Evolutionary conservation across 2,113 vertebrate genomes (phyloP).

Genomic region (Zeus faber): DNA sequence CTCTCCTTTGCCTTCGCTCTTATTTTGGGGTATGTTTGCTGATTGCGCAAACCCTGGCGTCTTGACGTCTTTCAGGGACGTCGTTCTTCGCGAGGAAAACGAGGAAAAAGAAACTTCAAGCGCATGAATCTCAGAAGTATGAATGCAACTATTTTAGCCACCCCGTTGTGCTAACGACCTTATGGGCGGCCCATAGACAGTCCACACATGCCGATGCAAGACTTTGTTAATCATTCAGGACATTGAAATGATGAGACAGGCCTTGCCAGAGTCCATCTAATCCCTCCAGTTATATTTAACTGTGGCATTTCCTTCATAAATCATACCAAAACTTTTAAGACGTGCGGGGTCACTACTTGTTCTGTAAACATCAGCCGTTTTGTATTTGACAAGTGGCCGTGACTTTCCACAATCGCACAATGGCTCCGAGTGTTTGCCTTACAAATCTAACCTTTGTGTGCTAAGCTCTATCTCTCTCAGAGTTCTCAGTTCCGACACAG

Average conservation of each 20-base stretch:
- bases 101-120: constrained; percentile 47
- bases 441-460: constrained; percentile 70
- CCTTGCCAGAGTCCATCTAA: constrained; percentile 36
- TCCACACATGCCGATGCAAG: constrained; percentile 49
- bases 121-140: constrained; percentile 26
- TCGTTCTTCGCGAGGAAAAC: neutral
- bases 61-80: constrained; percentile 27
- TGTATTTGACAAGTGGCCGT: constrained; percentile 68
- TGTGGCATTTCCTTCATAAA: constrained; percentile 55
- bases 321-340: constrained; percentile 56
- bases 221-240: constrained; percentile 41
- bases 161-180: constrained; percentile 14
- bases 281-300: constrained; percentile 48
- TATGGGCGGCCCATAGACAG: constrained; percentile 10
- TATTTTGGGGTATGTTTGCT: constrained; percentile 44
- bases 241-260: constrained; percentile 56
- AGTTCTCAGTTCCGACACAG: constrained; percentile 57
- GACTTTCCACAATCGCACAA: constrained; percentile 67
- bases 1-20: constrained; percentile 29
- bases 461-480: constrained; percentile 62
- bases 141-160: constrained; percentile 42
- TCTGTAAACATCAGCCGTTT: constrained; percentile 60
- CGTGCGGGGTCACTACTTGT: constrained; percentile 55
- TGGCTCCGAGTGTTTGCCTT: constrained; percentile 65
- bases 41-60: constrained; percentile 6